Conservation (phyloP, 2,797 vertebrate genomes). For the Xenentodon cancila region DNA sequence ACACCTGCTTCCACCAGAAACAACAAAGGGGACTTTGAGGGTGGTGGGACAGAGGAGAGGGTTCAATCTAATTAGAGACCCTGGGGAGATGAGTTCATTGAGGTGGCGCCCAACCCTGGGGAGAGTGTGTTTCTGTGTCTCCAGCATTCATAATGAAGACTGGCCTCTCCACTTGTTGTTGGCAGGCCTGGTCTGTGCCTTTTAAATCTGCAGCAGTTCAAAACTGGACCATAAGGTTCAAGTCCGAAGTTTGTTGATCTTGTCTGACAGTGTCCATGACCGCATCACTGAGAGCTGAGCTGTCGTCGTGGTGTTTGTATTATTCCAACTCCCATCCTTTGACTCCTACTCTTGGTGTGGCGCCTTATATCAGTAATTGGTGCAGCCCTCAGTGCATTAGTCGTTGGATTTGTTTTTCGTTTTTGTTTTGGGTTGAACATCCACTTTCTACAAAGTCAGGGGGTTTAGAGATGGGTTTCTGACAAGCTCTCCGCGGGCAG, state of each 20-base stretch:
- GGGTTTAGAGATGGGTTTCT: conserved; percentile 39
- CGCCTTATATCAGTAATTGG: conserved; percentile 36
- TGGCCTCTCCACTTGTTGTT: conserved; percentile 20
- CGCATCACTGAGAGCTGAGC: conserved; percentile 3
- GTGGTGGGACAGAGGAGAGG: conserved; percentile 21
- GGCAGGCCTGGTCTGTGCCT: conserved; percentile 27
- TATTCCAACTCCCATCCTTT: conserved; percentile 25
- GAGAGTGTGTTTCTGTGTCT: conserved; percentile 40
- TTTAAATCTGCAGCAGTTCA: conserved; percentile 19
- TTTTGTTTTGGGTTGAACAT: conserved; percentile 33
- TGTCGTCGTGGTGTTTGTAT: conserved; percentile 19
- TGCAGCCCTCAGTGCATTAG: conserved; percentile 48
- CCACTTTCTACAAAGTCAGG: conserved; percentile 46
- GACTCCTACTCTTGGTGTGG: conserved; percentile 27
- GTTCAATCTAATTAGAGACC: conserved; percentile 76
- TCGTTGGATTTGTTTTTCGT: conserved; percentile 11
- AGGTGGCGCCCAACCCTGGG: conserved; percentile 56
- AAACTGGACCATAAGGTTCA: conserved; percentile 1
- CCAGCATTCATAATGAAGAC: conserved; percentile 22
- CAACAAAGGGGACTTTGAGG: conserved; percentile 55
- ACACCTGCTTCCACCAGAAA: conserved; percentile 62
- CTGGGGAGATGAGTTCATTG: conserved; percentile 68
- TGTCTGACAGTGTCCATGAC: conserved; percentile 8
- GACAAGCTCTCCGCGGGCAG: conserved; percentile 49
- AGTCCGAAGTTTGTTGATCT: conserved; percentile 16